phyloP scores from a whole-genome alignment of 2,113 vertebrate genomes.

The Theristicus caerulescens region DNA sequence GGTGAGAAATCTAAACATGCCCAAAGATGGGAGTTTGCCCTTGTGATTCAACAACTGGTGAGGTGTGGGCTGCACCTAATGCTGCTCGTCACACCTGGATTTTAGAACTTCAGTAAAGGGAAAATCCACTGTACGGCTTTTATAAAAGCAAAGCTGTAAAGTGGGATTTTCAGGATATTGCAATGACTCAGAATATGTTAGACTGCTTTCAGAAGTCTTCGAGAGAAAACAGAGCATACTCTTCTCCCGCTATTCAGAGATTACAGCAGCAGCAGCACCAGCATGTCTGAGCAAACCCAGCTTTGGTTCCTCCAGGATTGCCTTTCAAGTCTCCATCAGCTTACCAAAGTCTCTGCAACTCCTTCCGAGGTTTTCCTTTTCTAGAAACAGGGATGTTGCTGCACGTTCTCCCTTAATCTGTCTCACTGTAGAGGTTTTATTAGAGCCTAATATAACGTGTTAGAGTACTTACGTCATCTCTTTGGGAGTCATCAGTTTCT shows the following conservation, averaged over 20 bases:
- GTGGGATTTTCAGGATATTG: neutral
- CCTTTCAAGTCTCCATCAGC: neutral
- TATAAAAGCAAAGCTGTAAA: neutral
- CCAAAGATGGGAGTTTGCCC: neutral
- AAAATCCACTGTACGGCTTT: neutral
- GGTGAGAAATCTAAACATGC: neutral
- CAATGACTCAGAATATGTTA: neutral
- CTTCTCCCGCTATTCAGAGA: neutral
- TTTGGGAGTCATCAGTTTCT: neutral
- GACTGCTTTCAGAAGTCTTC: neutral
- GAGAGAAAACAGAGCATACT: neutral
- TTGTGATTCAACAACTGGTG: neutral
- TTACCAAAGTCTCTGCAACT: neutral
- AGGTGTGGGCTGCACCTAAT: neutral
- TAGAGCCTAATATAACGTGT: neutral
- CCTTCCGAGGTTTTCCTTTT: neutral
- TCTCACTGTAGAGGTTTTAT: neutral
- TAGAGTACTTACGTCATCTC: neutral
- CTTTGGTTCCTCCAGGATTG: neutral
- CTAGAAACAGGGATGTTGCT: neutral
- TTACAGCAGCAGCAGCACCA: neutral
- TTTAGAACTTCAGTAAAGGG: neutral
- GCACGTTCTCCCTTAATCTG: neutral
- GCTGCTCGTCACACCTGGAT: accelerated
- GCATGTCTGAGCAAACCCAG: neutral